Base-by-base conservation (phyloP, 2,113 vertebrate genomes). In the Strix uralensis region DNA sequence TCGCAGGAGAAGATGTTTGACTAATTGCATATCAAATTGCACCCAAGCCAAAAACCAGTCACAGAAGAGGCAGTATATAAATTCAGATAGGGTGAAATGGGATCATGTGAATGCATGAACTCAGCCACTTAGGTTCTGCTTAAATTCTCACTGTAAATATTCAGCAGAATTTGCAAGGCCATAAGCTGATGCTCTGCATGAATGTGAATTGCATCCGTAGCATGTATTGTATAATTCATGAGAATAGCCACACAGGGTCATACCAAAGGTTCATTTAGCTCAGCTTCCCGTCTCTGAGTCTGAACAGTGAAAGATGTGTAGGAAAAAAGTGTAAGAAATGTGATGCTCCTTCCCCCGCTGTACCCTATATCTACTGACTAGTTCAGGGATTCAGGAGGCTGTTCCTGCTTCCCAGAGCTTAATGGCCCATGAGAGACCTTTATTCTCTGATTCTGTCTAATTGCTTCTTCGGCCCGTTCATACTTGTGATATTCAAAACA, bases 181-280 rank as follows among this genome's bases (percentile, higher is more conserved):
- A 2, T n/a, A 22, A 93, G 82, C 75, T 1, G 3, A 5, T 34
- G 58, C 88, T 92, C 88, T n/a, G 63, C 1, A 0, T 81, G 92
- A 86, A 96, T 90, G 71, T n/a, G 86, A 73, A 90, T 92, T 58
- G 82, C 71, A 90, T 96, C 75, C 9, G 1, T 42, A 57, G 58
- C 58, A 30, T 15, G 29, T 30, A 67, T 81, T 97, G 91, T 92
- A 94, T 93, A 95, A 96, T 96, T 94, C 71, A 95, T 88, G 82
- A 97, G 88, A 75, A 61, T 29, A 92, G 67, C 82, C 88, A 86
- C 92, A 70, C 3, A 3, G 71, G 88, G 79, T 97, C 82, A 86
- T 15, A 88, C 66, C 79, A 88, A 88, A 93, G 91, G 75, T 67
- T 93, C 13, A 2, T 93, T 87, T 52, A 90, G 82, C 88, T 83